phyloP scores from a whole-genome alignment of 2,888 invertebrate genomes.

The Troglohyphantes excavatus region DNA sequence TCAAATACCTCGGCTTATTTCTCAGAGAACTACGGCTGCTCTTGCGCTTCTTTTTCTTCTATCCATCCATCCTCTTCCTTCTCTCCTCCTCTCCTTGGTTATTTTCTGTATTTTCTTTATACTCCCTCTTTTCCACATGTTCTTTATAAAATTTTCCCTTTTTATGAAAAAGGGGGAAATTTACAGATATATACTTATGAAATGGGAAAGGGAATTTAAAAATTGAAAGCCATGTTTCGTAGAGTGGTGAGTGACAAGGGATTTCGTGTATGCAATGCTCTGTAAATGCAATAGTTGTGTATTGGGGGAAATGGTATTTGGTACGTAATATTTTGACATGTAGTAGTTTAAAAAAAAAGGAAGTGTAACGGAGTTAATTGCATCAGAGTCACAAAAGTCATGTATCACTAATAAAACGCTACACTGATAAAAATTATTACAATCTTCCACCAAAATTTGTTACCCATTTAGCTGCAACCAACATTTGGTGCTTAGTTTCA shows the following conservation, averaged over 20 bases:
- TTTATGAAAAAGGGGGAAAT: not conserved
- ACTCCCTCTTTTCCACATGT: slow-evolving; percentile 15
- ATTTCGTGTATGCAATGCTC: not conserved
- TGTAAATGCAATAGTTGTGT: not conserved
- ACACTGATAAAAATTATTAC: too few species aligned
- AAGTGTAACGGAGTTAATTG: too few species aligned
- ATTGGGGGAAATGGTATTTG: not conserved
- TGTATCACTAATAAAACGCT: too few species aligned
- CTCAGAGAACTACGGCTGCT: slow-evolving; percentile 29
- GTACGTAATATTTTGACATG: not conserved
- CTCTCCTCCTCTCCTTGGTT: not conserved
- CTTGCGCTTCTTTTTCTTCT: not conserved
- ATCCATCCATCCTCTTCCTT: not conserved
- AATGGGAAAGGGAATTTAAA: not conserved
- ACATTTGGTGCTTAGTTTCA: too few species aligned
- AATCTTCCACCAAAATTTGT: too few species aligned
- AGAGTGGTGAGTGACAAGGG: not conserved
- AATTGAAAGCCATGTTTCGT: not conserved
- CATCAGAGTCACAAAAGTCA: too few species aligned
- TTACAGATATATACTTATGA: not conserved
- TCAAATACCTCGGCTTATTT: slow-evolving; percentile 59
- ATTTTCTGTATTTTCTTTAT: slow-evolving; percentile 39
- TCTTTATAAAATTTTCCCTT: slow-evolving; percentile 48
- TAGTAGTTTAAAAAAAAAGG: too few species aligned
- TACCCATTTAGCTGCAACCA: too few species aligned